Base-by-base conservation (phyloP, 2,797 vertebrate species). In the Schizopygopsis pylzovi region DNA sequence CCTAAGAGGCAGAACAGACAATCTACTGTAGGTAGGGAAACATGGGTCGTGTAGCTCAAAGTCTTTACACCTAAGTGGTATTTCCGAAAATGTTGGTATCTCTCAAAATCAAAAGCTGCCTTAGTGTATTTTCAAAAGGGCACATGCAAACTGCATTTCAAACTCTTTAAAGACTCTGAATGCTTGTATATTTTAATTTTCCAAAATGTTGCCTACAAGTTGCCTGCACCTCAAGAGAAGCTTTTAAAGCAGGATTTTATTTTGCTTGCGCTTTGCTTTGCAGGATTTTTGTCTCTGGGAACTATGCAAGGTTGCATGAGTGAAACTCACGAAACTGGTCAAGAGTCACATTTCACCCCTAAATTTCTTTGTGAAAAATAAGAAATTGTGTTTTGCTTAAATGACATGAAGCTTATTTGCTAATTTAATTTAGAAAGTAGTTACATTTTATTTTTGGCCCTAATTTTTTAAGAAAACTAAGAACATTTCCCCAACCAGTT, bases 291-390 rank as follows among this genome's bases (percentile, higher is more conserved):
- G 80, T 89, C 81, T 86, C 81, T 86, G 63, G 79, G 80, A 89
- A 76, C 89, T 91, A 91, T 91, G 90, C 90, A 91, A 89, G 61
- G 81, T 87, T 89, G 89, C 89, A 65, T 80, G 78, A 56, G 67
- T 61, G 54, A 87, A 87, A 61, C 76, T 73, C 82, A 75, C 37
- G n/a, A 84, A 80, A 80, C 18, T 10, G 47, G 81, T 83, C 63
- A 71, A 59, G 11, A 56, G 20, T 52, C 59, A 83, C 13, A 73
- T 77, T 84, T 84, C n/a, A 22, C 73, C 6, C n/a, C 9, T 65
- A 65, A 9, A 7, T 33, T 12, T 61, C 4, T 61, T 43, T 16
- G 71, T 25, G 39, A 75, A 28, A 65, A 77, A 63, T 15, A 25
- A 33, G 41, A 65, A 33, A n/a, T 52, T 8, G 7, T 20, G 52